Evolutionary conservation across 2,797 vertebrate genomes (phyloP), one percentile per base, ranked within the genome.

Genomic region (Microctenopoma lineatum): DNA sequence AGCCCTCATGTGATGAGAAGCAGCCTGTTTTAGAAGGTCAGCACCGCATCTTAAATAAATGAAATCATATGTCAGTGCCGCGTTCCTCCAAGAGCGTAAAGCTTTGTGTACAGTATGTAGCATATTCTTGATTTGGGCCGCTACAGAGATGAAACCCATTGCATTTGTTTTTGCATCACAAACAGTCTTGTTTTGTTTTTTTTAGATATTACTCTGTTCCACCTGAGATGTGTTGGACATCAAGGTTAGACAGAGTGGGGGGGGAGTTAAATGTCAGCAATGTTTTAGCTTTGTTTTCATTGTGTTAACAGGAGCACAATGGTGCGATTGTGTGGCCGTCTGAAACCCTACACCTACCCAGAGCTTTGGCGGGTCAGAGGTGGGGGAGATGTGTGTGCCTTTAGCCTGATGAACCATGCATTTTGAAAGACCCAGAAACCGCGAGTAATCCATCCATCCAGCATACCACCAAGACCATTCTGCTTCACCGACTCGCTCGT

Each of bases 281-380:
- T 85, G 87, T 89, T 80, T 90, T 78, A 73, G 87, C 89, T 89
- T 88, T 90, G 90, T 92, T 93, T 90, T 89, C 89, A 85, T 89
- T 92, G 86, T 89, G 89, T 89, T 91, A 85, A 88, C 87, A 81
- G 84, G 67, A 71, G 87, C 80, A 93, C 91, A 92, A 93, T 89
- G 89, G 85, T 67, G 41, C 39, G 65, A 88, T 90, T 93, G 90
- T 93, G 77, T 63, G 76, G 77, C 83, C 79, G 79, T 80, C 83
- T 88, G 92, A 90, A 92, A 92, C 86, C 59, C 85, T 81, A 92
- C 88, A 90, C 92, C 87, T 83, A 84, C 63, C 81, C 77, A 75
- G 79, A 81, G 80, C 80, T 83, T 77, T 81, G 5, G 50, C 73
- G 86, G 90, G 91, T 90, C 86, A 86, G 87, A 81, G 85, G 83